These are phyloP conservation scores for Pyrgilauda ruficollis DNA, from an alignment of 2,113 vertebrate genomes.

Conservation along the genomic window DNA sequence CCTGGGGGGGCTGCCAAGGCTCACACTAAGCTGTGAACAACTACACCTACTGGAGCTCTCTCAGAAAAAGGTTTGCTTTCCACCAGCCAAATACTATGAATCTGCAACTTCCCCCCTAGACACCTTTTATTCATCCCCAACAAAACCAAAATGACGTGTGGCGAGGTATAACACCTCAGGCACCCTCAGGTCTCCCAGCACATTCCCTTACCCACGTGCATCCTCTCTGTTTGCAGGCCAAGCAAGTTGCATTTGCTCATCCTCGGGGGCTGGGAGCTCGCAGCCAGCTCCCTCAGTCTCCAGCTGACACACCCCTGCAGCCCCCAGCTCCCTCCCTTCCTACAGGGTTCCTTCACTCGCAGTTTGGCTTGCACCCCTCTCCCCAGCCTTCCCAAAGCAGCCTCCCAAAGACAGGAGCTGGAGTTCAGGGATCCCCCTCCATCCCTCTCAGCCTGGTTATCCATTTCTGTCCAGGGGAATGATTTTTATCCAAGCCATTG, in stretches of 20 bases:
- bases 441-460: not conserved
- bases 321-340: not conserved
- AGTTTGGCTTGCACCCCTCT: fast-evolving
- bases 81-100: not conserved
- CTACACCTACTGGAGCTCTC: not conserved
- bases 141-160: not conserved
- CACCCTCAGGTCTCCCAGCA: not conserved
- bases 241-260: not conserved
- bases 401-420: not conserved
- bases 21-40: not conserved
- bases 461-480: not conserved
- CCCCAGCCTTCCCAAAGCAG: not conserved
- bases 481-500: slow-evolving; percentile 11
- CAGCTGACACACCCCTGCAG: not conserved
- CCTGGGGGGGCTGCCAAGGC: not conserved
- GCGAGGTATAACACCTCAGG: not conserved
- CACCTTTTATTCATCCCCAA: not conserved
- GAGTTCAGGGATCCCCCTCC: not conserved
- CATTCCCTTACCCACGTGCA: not conserved
- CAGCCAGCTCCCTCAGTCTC: not conserved
- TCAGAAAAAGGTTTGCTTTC: not conserved
- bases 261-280: fast-evolving
- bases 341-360: fast-evolving
- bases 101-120: not conserved
- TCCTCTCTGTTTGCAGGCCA: not conserved